Base-by-base conservation (phyloP, 1,140 invertebrate species). In the Oreohelix idahoensis region DNA sequence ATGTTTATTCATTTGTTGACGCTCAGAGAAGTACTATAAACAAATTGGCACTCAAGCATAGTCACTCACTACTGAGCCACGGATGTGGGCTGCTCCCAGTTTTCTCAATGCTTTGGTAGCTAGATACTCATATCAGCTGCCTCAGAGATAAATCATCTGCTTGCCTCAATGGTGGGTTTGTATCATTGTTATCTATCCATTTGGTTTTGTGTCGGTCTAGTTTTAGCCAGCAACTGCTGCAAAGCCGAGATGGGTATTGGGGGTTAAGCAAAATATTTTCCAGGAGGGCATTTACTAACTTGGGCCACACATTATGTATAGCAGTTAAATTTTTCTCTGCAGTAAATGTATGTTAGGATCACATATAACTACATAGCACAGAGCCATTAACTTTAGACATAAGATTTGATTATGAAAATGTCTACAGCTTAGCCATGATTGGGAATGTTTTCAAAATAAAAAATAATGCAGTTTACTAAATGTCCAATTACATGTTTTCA, bases 41-140 rank as follows among this genome's bases (percentile, higher is more conserved):
- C 80, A 82, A 82, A 82, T 51, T 82, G 80, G 80, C 80, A 70
- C 73, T 39, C 80, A 82, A 82, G 80, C 80, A 82, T 82, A 74
- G 69, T 82, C 80, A 75, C 70, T 74, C 80, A 53, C 71, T 45
- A 53, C 70, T 36, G 71, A 82, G n/a, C 66, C 80, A 53, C 32
- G 38, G 80, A 74, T 63, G 36, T 51, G 45, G 26, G 80, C 45
- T 74, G 79, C 79, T 51, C 79, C 63, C 36, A 58, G 49, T 82
- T 82, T 82, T 49, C 80, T 58, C 71, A 82, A 80, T 80, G 80
- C 80, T 82, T 82, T 82, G 80, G 71, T 74, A 82, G 80, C 80
- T 75, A 82, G 80, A 82, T 82, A 58, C 80, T 82, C 70, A 53
- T 75, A 58, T 82, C 80, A 74, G 70, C 51, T 51, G 49, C 80